These are phyloP conservation scores for Pseudochromis fuscus DNA, from an alignment of 2,797 vertebrate species.

Conservation along the genomic window DNA sequence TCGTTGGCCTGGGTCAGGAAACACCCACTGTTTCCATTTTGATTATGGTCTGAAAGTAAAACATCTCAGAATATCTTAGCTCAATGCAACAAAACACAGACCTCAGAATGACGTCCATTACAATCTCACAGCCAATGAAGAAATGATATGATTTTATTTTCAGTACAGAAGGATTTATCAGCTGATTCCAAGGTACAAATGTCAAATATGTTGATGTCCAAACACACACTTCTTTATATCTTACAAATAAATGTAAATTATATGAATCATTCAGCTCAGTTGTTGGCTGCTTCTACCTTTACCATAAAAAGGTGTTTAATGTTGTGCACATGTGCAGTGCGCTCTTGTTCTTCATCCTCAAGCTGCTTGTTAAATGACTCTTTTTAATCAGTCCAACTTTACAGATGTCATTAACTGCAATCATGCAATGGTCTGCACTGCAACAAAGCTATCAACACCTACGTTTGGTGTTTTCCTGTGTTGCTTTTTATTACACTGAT, in stretches of 20 bases:
- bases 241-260: too few relatives aligned
- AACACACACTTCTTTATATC: neutral
- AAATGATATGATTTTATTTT: neutral
- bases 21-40: slow-evolving; percentile 15
- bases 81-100: slow-evolving; percentile 12
- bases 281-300: too few relatives aligned
- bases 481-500: neutral
- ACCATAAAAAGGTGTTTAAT: neutral
- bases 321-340: neutral
- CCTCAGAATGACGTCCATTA: neutral
- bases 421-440: neutral
- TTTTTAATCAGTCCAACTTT: slow-evolving; percentile 1
- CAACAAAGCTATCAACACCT: neutral
- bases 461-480: neutral
- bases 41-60: slow-evolving; percentile 13
- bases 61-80: slow-evolving; percentile 17
- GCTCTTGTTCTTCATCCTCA: neutral
- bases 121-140: neutral
- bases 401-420: neutral
- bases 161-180: too few relatives aligned
- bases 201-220: too few relatives aligned
- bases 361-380: slow-evolving; percentile 1
- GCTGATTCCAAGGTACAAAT: too few relatives aligned
- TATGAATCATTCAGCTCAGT: too few relatives aligned
- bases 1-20: neutral